These are phyloP conservation scores for Ylistrum balloti DNA, from an alignment of 1,140 invertebrate genomes.

Conservation along the genomic window DNA sequence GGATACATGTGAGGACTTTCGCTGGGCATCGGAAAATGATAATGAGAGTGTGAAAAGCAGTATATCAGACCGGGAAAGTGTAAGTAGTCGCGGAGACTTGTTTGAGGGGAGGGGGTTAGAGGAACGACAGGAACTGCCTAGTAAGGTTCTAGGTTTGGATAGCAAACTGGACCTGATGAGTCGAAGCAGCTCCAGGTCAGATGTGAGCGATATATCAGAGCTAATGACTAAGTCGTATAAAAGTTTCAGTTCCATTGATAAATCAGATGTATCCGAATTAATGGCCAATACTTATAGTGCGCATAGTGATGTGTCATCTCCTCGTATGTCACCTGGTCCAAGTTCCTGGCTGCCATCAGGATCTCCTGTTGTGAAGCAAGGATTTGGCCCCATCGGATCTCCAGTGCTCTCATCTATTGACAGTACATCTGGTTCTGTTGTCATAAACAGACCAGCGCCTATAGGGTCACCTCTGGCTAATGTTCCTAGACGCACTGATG, in stretches of 20 bases:
- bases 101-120: slow-evolving; percentile 6
- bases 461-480: neutral
- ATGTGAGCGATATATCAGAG: slow-evolving; percentile 66
- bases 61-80: slow-evolving; percentile 51
- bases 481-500: neutral
- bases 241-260: slow-evolving; percentile 37
- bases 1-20: neutral
- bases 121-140: slow-evolving; percentile 38
- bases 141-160: neutral
- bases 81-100: slow-evolving; percentile 41
- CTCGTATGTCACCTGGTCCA: slow-evolving; percentile 45
- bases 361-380: slow-evolving; percentile 30
- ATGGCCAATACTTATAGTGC: neutral
- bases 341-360: neutral
- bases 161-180: slow-evolving; percentile 57
- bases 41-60: slow-evolving; percentile 52
- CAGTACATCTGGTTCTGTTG: neutral
- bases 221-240: slow-evolving; percentile 60
- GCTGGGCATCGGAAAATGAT: slow-evolving; percentile 45
- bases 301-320: neutral
- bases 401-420: slow-evolving; percentile 11
- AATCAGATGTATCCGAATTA: neutral
- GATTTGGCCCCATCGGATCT: slow-evolving; percentile 57
- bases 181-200: slow-evolving; percentile 71
- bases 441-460: slow-evolving; percentile 41